Evolutionary conservation across 2,888 invertebrate genomes (phyloP), one percentile per base, ranked within the genome.

Genomic region (Metacarcinus magister): DNA sequence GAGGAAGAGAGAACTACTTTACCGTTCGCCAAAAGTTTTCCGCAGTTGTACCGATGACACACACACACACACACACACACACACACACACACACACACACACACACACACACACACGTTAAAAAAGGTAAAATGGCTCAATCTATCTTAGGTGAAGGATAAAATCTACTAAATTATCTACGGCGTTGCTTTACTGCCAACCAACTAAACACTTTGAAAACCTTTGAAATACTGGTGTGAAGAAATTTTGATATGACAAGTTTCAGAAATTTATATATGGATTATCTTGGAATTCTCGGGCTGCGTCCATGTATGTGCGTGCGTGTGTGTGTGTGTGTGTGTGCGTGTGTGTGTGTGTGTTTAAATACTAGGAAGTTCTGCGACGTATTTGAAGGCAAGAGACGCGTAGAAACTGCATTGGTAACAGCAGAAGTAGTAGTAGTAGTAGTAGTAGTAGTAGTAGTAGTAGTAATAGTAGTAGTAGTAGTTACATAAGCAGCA

Each of bases 51-150:
- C 67, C 67, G n/a, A 67, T 67, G 67, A 67, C 67, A 67, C n/a
- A 67, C 67, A 67, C 67, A n/a, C 67, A 67, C 67, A n/a, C 67
- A 91, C 91, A 91, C 46, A 91, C 44, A 92, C 91, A 92, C 91
- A 92, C 91, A 92, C 91, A 92, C 91, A 46, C 91, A 46, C 91
- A 46, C 91, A 46, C 92, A 46, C 92, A 92, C 48, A 48, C 92
- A 92, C 92, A 92, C 92, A 54, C 92, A 92, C 92, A 44, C 44
- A 91, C 91, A 91, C 91, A 91, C 13, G 32, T 10, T 28, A 82
- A 82, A 16, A 16, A 82, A 10, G 13, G 8, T 82, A 32, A 82
- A 82, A 32, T 82, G 82, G 32, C 23, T 32, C 32, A 82, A 82
- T 13, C 32, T 32, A 32, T 67, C 82, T 32, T 28, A 0, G 32